These are phyloP conservation scores for Caenorhabditis panamensis DNA, from an alignment of 2,888 invertebrate species.

Conservation along the genomic window DNA sequence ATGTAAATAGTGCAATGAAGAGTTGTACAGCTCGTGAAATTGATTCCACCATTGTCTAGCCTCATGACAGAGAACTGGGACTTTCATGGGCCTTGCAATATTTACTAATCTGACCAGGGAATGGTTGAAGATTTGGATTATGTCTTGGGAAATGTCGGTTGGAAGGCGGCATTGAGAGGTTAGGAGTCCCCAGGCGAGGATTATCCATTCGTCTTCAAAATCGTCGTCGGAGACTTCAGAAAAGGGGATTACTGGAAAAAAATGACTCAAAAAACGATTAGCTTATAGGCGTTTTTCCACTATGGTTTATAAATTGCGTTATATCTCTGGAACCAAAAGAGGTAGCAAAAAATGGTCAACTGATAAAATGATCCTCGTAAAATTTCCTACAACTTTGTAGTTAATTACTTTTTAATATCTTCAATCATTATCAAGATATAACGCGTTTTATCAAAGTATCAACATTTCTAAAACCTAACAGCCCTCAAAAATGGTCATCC, in stretches of 20 bases:
- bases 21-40: slow-evolving; percentile 54
- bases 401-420: too few relatives aligned
- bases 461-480: too few relatives aligned
- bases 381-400: too few relatives aligned
- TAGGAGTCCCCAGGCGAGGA: slow-evolving; percentile 64
- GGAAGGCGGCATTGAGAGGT: slow-evolving; percentile 48
- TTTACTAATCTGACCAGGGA: slow-evolving; percentile 47
- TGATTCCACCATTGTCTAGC: slow-evolving; percentile 40
- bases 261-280: too few relatives aligned
- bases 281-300: background rate
- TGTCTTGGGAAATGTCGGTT: slow-evolving; percentile 15
- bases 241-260: slow-evolving; percentile 45
- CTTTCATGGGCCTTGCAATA: slow-evolving; percentile 40
- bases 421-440: too few relatives aligned
- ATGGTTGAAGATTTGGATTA: slow-evolving; percentile 40
- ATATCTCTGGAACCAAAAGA: too few relatives aligned
- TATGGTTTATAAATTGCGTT: background rate
- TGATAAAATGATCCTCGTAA: too few relatives aligned
- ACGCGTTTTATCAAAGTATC: too few relatives aligned
- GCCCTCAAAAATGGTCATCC: too few relatives aligned
- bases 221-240: slow-evolving; percentile 31
- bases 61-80: slow-evolving; percentile 27
- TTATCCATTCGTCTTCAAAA: slow-evolving; percentile 66
- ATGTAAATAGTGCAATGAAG: slow-evolving; percentile 59
- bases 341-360: too few relatives aligned